Base-by-base conservation (phyloP, 2,888 invertebrate genomes). In the Dioctria linearis region DNA sequence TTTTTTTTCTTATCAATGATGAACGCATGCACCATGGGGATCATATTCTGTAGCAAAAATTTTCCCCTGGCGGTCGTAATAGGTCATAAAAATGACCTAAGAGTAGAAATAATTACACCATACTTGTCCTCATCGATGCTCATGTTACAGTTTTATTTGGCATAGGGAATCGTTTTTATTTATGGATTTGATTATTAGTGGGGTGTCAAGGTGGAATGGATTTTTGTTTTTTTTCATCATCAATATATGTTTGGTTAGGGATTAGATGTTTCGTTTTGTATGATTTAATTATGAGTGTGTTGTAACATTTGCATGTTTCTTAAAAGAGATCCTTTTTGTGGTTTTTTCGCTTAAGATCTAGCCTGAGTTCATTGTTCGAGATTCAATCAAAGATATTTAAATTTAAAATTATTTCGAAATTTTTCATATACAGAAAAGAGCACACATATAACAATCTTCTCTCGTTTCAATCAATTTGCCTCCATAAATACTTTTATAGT, bases 21-120 rank as follows among this genome's bases (percentile, higher is more conserved):
- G 54, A 39, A 54, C 71, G 71, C 9, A 40, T 49, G 25, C 25
- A 40, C 46, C 37, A 9, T 25, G 51, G 39, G 49, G 54, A 54
- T 39, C 54, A 25, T 25, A 25, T 25, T 25, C 25, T 25, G 46
- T 40, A 40, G 37, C 71, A 54, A 49, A 71, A 71, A 51, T 71
- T 71, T 71, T 54, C 40, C 40, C 54, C 37, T 71, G 71, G 54
- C 78, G 66, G 61, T 79, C 42, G 40, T 78, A 81, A 81, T 81
- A 71, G 79, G 65, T 59, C 81, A 80, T 81, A 81, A 81, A 81
- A 81, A 76, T 81, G 80, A 80, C 79, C 76, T 59, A 11, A 25
- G 51, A 63, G 78, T 61, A 63, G 40, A 13, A 59, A 67, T 73
- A 73, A 78, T 78, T 80, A 65, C 57, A 75, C 59, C 65, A 54